phyloP scores from a whole-genome alignment of 2,113 vertebrate genomes.

The Sus scrofa region DNA sequence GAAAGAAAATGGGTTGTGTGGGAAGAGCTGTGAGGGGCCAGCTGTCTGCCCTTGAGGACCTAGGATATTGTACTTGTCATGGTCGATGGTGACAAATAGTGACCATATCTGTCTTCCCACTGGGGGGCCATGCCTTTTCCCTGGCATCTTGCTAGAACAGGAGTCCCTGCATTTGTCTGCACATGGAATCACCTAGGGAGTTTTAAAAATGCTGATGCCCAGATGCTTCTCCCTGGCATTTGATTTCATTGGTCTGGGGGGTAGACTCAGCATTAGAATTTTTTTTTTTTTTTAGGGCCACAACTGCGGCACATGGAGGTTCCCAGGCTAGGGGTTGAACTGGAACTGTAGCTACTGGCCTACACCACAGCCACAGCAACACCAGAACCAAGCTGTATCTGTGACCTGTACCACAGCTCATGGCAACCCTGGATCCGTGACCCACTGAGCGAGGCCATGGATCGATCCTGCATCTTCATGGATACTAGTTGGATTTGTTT shows the following conservation, averaged over 20 bases:
- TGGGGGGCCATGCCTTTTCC: too few relatives aligned
- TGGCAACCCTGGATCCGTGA: too few relatives aligned
- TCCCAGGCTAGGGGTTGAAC: too few relatives aligned
- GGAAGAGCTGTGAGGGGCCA: background rate
- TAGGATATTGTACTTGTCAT: rapidly evolving
- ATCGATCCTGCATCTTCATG: too few relatives aligned
- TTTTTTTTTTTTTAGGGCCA: background rate
- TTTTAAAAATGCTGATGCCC: background rate
- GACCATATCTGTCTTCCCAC: background rate
- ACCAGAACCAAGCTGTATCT: too few relatives aligned
- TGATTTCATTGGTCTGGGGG: background rate
- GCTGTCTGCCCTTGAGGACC: background rate
- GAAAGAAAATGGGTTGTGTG: background rate
- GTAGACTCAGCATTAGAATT: background rate
- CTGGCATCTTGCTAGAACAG: too few relatives aligned
- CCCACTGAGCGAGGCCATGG: too few relatives aligned
- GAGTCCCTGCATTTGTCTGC: background rate
- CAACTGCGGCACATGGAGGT: too few relatives aligned
- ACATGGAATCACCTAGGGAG: rapidly evolving
- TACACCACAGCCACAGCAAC: too few relatives aligned
- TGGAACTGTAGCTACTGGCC: too few relatives aligned
- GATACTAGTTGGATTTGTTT: too few relatives aligned
- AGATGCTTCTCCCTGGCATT: background rate
- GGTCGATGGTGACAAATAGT: rapidly evolving
- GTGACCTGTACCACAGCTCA: too few relatives aligned